phyloP scores from a whole-genome alignment of 2,888 invertebrate genomes.

The Horisme vitalbata region DNA sequence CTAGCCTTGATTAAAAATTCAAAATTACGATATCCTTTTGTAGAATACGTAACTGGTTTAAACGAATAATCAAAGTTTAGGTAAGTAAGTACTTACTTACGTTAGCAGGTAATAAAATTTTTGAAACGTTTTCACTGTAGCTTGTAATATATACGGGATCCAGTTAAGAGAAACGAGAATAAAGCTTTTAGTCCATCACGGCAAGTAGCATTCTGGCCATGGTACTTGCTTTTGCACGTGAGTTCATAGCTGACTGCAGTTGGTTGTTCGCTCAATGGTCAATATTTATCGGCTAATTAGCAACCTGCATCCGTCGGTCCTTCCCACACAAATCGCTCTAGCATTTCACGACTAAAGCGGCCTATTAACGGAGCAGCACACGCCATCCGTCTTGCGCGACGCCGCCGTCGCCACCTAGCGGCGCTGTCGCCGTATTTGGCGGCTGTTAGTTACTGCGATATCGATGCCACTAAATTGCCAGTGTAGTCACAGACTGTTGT shows the following conservation, averaged over 20 bases:
- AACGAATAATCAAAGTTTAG: too few species aligned
- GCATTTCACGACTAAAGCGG: conserved; percentile 42
- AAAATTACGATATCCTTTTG: conserved; percentile 5
- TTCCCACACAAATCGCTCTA: conserved; percentile 47
- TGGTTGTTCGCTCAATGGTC: conserved; percentile 1
- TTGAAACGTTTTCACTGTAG: too few species aligned
- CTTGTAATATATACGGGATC: too few species aligned
- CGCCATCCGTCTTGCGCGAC: conserved; percentile 44
- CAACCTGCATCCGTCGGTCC: conserved; percentile 8
- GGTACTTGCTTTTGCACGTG: not conserved
- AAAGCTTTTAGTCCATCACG: too few species aligned
- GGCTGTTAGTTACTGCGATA: conserved; percentile 43
- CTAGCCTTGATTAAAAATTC: conserved; percentile 7
- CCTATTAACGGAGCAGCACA: conserved; percentile 39
- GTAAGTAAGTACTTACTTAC: too few species aligned
- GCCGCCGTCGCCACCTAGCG: conserved; percentile 24
- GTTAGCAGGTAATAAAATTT: too few species aligned
- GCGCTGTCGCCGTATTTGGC: conserved; percentile 43
- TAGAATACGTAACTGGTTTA: too few species aligned
- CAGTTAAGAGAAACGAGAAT: too few species aligned
- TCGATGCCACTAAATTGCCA: conserved; percentile 50
- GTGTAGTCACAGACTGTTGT: conserved; percentile 9
- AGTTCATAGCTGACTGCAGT: conserved; percentile 4
- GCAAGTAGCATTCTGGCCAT: too few species aligned
- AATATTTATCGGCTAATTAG: conserved; percentile 30